phyloP scores from a whole-genome alignment of 2,113 vertebrate genomes.

The Thermophis baileyi region DNA sequence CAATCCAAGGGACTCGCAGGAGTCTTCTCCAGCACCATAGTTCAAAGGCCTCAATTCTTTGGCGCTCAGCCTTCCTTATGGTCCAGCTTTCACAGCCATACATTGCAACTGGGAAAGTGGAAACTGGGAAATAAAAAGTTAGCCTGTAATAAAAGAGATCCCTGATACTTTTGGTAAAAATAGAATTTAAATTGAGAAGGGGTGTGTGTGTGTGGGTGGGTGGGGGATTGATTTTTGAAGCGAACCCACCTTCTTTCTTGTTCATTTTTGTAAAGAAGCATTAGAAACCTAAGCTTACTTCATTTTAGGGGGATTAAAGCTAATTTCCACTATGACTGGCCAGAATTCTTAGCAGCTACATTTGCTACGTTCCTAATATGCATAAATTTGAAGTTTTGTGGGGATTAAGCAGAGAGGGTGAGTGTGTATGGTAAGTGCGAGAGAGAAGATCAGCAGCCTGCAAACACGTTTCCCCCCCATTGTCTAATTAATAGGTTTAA shows the following conservation, averaged over 20 bases:
- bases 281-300: not conserved
- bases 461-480: not conserved
- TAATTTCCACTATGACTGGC: constrained; percentile 9
- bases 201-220: not conserved
- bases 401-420: not conserved
- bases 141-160: not conserved
- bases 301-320: not conserved
- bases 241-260: not conserved
- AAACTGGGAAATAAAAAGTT: not conserved
- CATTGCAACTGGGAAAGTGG: no score
- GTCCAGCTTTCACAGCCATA: no score
- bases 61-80: no score
- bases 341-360: not conserved
- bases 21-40: no score
- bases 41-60: no score
- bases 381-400: not conserved
- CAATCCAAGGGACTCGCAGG: no score
- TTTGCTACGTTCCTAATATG: not conserved
- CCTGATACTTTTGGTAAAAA: not conserved
- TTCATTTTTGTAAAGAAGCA: not conserved
- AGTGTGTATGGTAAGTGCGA: not conserved
- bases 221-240: not conserved
- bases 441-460: constrained; percentile 3
- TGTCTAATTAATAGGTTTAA: constrained; percentile 24
- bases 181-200: not conserved